These are phyloP conservation scores for Apostichopus parvimensis DNA, from an alignment of 35 echinoderm and acorn worm species.

Conservation along the genomic window DNA sequence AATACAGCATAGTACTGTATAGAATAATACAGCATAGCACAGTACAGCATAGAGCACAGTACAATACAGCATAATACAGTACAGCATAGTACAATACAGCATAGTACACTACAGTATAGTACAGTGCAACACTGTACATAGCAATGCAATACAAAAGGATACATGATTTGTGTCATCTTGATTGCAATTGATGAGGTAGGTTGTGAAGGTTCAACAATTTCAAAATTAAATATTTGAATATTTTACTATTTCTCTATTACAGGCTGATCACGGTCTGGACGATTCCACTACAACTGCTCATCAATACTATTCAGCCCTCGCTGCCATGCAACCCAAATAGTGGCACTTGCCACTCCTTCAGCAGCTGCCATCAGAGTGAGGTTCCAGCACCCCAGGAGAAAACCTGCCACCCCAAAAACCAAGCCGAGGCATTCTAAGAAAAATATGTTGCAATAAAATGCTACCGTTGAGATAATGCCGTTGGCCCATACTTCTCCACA, in stretches of 20 bases:
- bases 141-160: no score
- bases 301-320: constrained; percentile 45
- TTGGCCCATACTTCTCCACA: neutral
- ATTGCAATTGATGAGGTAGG: no score
- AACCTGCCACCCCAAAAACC: neutral
- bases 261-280: constrained; percentile 38
- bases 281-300: constrained; percentile 33
- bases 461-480: neutral
- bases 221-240: neutral
- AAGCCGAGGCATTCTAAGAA: constrained; percentile 2
- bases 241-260: neutral
- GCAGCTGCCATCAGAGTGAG: neutral
- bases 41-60: no score
- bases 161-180: no score
- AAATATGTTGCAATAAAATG: neutral
- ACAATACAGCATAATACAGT: no score
- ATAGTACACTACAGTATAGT: no score
- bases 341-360: constrained; percentile 15
- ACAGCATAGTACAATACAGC: no score
- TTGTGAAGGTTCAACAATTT: no score
- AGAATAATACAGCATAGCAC: no score
- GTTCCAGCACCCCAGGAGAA: neutral
- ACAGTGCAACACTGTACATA: no score
- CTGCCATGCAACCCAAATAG: constrained; percentile 38
- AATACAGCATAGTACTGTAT: no score